Base-by-base conservation (phyloP, 2,797 vertebrate genomes). In the Phrynocephalus guinanensis region DNA sequence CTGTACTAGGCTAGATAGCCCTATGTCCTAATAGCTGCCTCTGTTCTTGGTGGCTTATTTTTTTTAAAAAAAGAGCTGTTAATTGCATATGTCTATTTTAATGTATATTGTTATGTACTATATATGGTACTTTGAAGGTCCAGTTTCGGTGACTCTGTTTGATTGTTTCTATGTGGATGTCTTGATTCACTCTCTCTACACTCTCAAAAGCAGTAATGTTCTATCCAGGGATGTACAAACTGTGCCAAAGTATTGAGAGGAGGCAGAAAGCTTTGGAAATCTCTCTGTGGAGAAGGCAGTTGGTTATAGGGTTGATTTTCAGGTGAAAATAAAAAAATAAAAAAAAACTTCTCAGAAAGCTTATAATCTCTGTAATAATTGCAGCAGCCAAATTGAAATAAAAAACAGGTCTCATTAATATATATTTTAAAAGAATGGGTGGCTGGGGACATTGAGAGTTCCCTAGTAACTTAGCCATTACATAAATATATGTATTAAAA, bases 351-450 rank as follows among this genome's bases (percentile, higher is more conserved):
- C 33, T 5, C 67, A 10, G 73, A 89, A 70, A 93, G 66, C 56
- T 89, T 90, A 87, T 92, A 91, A 86, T 90, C 72, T 86, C 33
- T 83, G 52, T 28, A 78, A 82, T 86, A 91, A 93, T 91, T 88
- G 76, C 2, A 84, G 56, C 48, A 71, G 84, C 87, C 89, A 89
- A 90, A 91, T 83, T 88, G 83, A 91, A 73, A 33, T 84, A 82
- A 1, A 91, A 2, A 88, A 28, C 86, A 80, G 3, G 83, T 52
- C 90, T 85, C 85, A 70, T 91, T 88, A 75, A 48, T 85, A 86
- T 77, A 63, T 87, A 44, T 44, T 44, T 44, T 44, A 77, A 10
- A 56, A 18, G 7, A 11, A 33, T 52, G 24, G 56, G 44, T 1
- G 28, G n/a, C 15, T 26, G 70, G 20, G 16, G 71, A 30, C 86